Evolutionary conservation across 2,113 vertebrate species (phyloP).

Genomic region (Acinonyx jubatus): DNA sequence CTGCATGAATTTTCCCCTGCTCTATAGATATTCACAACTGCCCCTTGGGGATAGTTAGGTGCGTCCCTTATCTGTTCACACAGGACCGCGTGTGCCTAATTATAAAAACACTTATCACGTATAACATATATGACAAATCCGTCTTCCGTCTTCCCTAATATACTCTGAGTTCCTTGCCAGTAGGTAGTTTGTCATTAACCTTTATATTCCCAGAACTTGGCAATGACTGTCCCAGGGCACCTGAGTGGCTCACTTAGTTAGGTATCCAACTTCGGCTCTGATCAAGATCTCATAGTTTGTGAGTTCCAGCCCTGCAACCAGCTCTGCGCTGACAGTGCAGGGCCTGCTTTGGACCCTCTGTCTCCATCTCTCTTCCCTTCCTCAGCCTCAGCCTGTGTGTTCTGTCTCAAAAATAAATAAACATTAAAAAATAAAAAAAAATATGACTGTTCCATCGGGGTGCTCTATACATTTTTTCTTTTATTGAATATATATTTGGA

Average conservation of each 20-base stretch:
- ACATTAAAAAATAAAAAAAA: no score
- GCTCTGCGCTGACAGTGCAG: no score
- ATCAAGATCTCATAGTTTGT: no score
- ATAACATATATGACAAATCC: background rate
- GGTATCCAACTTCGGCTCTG: no score
- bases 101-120: background rate
- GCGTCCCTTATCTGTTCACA: background rate
- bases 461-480: background rate
- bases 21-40: background rate
- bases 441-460: background rate
- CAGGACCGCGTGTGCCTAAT: background rate
- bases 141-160: background rate
- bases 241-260: no score
- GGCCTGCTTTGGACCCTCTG: no score
- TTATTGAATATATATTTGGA: conserved; percentile 32
- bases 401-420: no score
- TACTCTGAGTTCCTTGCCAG: background rate
- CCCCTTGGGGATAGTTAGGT: background rate
- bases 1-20: background rate
- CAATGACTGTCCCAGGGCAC: background rate
- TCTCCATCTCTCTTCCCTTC: no score
- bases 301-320: no score
- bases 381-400: no score
- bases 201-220: background rate
- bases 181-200: background rate